A percentile compares a stretch with the other conserved stretches of the same genome.
phyloP scores from a whole-genome alignment of 2,797 vertebrate species.

The Artibeus lituratus region DNA sequence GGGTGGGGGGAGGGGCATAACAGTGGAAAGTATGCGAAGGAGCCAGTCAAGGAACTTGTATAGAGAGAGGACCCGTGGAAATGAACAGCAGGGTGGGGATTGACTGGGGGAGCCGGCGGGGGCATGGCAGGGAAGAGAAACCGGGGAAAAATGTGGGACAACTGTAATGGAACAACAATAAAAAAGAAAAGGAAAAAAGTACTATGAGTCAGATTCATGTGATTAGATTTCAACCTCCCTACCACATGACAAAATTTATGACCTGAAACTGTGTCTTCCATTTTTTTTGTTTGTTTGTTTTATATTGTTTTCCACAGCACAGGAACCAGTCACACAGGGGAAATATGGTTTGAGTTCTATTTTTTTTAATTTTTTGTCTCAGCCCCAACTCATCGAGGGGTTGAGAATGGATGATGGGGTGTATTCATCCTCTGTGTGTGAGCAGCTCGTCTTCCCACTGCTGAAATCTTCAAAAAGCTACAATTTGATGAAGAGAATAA shows the following conservation, averaged over 20 bases:
- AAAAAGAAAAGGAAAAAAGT: background rate
- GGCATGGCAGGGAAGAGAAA: no score
- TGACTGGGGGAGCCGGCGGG: no score
- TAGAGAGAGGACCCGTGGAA: no score
- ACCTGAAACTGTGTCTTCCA: background rate
- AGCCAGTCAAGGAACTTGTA: no score
- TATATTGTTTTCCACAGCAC: background rate
- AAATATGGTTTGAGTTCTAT: background rate
- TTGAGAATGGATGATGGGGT: fast-evolving
- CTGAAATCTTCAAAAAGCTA: background rate
- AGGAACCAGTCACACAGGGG: background rate
- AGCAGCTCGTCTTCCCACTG: background rate
- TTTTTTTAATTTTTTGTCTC: background rate
- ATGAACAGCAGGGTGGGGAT: no score
- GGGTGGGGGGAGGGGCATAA: no score
- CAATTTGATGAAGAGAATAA: background rate
- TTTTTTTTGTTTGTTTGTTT: background rate
- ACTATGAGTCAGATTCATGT: background rate
- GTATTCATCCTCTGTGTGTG: background rate
- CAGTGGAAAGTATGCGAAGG: no score
- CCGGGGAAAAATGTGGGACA: no score
- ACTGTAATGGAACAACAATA: no score
- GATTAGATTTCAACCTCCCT: background rate
- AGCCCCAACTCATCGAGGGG: background rate
- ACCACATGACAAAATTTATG: background rate